Evolutionary conservation across 37 sponge, comb jelly and placozoan genomes (phyloP).

Genomic region (Trichoplax adhaerens): DNA sequence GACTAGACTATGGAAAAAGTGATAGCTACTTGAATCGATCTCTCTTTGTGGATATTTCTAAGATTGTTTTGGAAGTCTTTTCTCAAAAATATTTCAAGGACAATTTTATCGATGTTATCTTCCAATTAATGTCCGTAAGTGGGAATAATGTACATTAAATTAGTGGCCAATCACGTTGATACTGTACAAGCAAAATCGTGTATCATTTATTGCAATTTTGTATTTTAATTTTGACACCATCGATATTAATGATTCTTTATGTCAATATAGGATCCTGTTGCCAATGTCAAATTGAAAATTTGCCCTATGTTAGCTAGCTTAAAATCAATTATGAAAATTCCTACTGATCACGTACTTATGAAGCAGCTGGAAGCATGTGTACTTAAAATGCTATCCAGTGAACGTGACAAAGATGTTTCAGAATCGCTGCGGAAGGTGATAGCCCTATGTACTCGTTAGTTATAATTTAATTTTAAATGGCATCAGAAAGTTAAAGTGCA

Average conservation of each 20-base stretch:
- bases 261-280: conserved; percentile 29
- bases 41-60: conserved; percentile 46
- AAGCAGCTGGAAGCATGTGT: conserved; percentile 37
- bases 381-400: conserved; percentile 25
- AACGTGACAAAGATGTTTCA: conserved; percentile 38
- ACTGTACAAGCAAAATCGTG: conserved; percentile 7
- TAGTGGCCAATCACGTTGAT: conserved; percentile 11
- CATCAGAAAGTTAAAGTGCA: too few species aligned
- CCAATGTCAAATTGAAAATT: conserved; percentile 29
- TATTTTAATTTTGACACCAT: not conserved
- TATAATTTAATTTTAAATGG: too few species aligned
- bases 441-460: too few species aligned
- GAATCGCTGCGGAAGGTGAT: conserved; percentile 26
- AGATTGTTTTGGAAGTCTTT: conserved; percentile 30
- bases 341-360: conserved; percentile 23
- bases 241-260: not conserved
- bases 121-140: conserved; percentile 9
- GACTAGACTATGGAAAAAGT: conserved; percentile 38
- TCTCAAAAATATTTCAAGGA: conserved; percentile 60
- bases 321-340: conserved; percentile 40
- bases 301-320: conserved; percentile 34
- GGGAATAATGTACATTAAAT: not conserved
- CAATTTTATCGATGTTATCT: conserved; percentile 25
- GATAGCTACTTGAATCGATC: conserved; percentile 20
- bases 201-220: not conserved